Evolutionary conservation across 1,140 invertebrate species (phyloP), one percentile per base, ranked within the genome.

Genomic region (Drosophila bifasciata): DNA sequence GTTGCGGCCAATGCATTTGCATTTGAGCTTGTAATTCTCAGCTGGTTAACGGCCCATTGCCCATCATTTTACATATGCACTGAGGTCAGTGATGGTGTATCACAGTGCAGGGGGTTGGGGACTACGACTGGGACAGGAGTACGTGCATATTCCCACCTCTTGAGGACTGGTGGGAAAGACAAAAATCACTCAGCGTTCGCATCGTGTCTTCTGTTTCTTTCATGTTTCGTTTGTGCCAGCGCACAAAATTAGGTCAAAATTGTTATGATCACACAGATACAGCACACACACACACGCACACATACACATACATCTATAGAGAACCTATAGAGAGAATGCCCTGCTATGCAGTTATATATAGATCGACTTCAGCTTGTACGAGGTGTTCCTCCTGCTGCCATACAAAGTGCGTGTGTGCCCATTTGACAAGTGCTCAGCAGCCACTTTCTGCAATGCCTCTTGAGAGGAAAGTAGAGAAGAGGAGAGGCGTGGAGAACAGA

Each of bases 211-310:
- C 52, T 76, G 17, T 75, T 68, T 49, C 70, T 74, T 74, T 75
- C 48, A 69, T 84, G 61, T 83, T 80, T 74, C 80, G 64, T 77
- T 39, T 62, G 60, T 62, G 57, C 60, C 55, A 63, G 61, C 52
- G 58, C 50, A 60, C 46, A 63, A 81, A 89, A 89, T 89, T 89
- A 52, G 86, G 86, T 89, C 86, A 89, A 89, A 89, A 85, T 89
- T 89, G 85, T 89, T 89, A 89, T 89, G 85, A 89, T 89, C 77
- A 85, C 71, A 76, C 79, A 84, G 46, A 76, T 45, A 72, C 66
- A 64, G 44, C 45, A 55, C 32, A 39, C 46, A 23, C 45, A 60
- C 50, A 61, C 49, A 56, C 15, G 39, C n/a, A 21, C 23, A 45
- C 36, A 55, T 17, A 6, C 25, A 16, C 21, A 57, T n/a, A 9